Base-by-base conservation (phyloP, 1,140 invertebrate genomes). In the Apocrypta bakeri region DNA sequence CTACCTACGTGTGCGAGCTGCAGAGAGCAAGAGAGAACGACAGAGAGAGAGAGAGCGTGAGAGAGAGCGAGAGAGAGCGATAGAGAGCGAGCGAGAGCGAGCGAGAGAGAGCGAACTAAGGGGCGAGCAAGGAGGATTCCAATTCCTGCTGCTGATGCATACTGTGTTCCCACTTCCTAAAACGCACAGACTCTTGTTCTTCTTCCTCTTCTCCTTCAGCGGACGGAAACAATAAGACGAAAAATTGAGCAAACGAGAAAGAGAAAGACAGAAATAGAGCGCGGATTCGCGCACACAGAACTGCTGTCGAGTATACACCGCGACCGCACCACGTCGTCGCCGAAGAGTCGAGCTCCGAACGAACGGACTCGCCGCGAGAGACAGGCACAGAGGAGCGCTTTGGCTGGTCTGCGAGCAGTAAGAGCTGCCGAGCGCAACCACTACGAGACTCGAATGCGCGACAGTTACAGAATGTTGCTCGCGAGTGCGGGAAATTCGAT, bases 221-320 rank as follows among this genome's bases (percentile, higher is more conserved):
- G 63, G 63, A 27, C 24, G 63, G 27, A 29, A 3, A n/a, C 4
- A 11, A 27, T 0, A 27, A 0, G 11, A 25, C 8, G n/a, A 76
- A 29, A 4, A 14, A 56, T 1, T 4, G 48, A 63, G 2, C 40
- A 8, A 73, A 24, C 40, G 72, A 8, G 14, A 24, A 3, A 3
- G 40, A 56, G 2, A n/a, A 1, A 42, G 40, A 4, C 11, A 37
- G 61, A 95, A 96, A 87, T 98, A 97, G 93, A 98, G 98, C 31
- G 96, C 27, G 93, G n/a, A n/a, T n/a, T n/a, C 92, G 95, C 95
- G 94, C 92, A 91, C 91, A 83, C 48, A 56, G 17, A 56, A 56
- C 48, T n/a, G 21, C n/a, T 56, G 14, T n/a, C 2, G 17, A 17
- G 48, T 17, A n/a, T 56, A 56, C 48, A n/a, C 48, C 48, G 48